Evolutionary conservation across 2,113 vertebrate genomes (phyloP).

Genomic region (Mus musculus): GRCm39 chr7:84016501-84017000

Average conservation of each 20-base stretch:
- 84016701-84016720: not conserved
- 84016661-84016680: no score
- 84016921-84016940: not conserved
- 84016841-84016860: not conserved
- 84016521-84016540: not conserved
- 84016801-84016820: not conserved
- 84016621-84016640: no score
- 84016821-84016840: not conserved
- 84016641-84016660: not conserved
- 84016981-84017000: no score
- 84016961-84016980: not conserved
- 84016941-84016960: no score
- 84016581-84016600: not conserved
- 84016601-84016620: not conserved
- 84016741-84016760: no score
- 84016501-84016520: not conserved
- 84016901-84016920: not conserved
- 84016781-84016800: not conserved
- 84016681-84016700: not conserved
- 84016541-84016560: not conserved
- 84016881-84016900: no score
- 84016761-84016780: not conserved
- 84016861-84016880: not conserved
- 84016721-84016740: not conserved
- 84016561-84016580: no score